Evolutionary conservation across 2,113 vertebrate genomes (phyloP).

Genomic region (Daubentonia madagascariensis): DNA sequence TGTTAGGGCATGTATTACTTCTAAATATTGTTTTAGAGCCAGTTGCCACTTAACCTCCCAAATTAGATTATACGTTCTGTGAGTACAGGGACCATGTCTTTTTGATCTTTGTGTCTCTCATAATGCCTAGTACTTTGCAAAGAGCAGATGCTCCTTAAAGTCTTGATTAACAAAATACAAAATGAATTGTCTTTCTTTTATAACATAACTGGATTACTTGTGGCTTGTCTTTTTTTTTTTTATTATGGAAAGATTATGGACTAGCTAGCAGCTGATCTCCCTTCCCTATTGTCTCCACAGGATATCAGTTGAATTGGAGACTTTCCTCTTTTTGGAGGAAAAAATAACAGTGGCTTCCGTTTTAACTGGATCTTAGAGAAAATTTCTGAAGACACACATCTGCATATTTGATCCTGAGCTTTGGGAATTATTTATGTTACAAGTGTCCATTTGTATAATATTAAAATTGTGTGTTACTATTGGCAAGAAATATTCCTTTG

Average conservation of each 20-base stretch:
- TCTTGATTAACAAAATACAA: slow-evolving; percentile 40
- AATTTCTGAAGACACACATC: slow-evolving; percentile 14
- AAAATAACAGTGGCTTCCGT: slow-evolving; percentile 14
- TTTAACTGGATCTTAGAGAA: slow-evolving; percentile 15
- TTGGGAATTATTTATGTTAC: slow-evolving; percentile 42
- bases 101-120: slow-evolving; percentile 23
- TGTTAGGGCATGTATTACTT: background rate
- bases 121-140: slow-evolving; percentile 2
- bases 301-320: slow-evolving; percentile 4
- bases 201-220: background rate
- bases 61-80: background rate
- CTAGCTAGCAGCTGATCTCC: background rate
- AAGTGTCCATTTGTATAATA: slow-evolving; percentile 27
- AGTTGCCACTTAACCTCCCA: background rate
- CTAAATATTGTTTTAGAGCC: slow-evolving; percentile 25
- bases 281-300: background rate
- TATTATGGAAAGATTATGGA: slow-evolving; percentile 20
- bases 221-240: slow-evolving; percentile 1
- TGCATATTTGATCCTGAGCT: background rate
- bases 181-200: slow-evolving; percentile 21
- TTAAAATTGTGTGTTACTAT: slow-evolving; percentile 6
- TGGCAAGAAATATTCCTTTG: slow-evolving; percentile 1
- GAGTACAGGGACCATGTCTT: background rate
- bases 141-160: slow-evolving; percentile 29
- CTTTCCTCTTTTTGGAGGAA: slow-evolving; percentile 11